phyloP scores from a whole-genome alignment of 23 tunicate genomes.

The Clavelina lepadiformis region DNA sequence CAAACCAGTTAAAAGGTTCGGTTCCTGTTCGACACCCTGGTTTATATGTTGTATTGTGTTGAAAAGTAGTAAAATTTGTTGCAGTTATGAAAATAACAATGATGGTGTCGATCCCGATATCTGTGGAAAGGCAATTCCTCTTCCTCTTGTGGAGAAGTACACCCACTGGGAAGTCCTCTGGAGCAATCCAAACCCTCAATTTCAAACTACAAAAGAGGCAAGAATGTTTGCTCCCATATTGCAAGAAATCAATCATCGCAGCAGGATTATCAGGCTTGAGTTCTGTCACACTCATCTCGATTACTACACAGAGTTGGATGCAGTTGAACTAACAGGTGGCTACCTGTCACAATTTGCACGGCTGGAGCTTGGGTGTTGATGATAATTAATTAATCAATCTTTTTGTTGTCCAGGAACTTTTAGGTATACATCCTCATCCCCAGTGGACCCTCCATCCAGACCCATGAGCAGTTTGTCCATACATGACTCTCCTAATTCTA shows the following conservation, averaged over 20 bases:
- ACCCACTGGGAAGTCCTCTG: conserved; percentile 63
- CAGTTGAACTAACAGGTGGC: conserved; percentile 84
- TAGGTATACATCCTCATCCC: conserved; percentile 36
- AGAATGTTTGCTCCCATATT: conserved; percentile 79
- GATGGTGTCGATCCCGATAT: conserved; percentile 42
- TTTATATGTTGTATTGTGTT: no score
- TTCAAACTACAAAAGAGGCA: conserved; percentile 35
- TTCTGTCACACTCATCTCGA: conserved; percentile 67
- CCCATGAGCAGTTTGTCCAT: conserved; percentile 19
- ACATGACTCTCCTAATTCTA: conserved; percentile 23
- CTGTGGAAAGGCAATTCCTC: conserved; percentile 52
- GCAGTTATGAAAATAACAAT: conserved; percentile 20
- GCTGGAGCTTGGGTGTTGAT: background rate
- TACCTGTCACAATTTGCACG: background rate
- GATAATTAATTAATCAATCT: no score
- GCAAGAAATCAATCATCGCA: conserved; percentile 30
- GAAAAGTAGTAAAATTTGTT: background rate
- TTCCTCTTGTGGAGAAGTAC: conserved; percentile 26
- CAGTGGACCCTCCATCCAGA: conserved; percentile 71
- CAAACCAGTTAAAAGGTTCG: no score
- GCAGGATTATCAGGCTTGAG: conserved; percentile 73
- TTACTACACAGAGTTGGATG: conserved; percentile 92
- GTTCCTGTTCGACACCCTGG: no score
- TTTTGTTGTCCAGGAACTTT: conserved; percentile 49
- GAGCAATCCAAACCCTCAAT: conserved; percentile 18